phyloP scores from a whole-genome alignment of 2,113 vertebrate species.

The Saccopteryx bilineata region DNA sequence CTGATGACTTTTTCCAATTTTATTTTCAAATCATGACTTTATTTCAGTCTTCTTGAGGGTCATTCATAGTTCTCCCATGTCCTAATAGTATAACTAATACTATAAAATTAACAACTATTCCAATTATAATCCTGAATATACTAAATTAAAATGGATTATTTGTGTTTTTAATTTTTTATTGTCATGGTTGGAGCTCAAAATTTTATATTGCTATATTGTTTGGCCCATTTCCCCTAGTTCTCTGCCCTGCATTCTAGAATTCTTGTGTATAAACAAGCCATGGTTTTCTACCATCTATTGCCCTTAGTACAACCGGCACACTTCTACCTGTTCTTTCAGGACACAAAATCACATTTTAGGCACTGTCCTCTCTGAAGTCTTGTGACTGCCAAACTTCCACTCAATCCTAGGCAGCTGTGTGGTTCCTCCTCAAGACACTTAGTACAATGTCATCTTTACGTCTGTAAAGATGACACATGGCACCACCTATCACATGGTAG shows the following conservation, averaged over 20 bases:
- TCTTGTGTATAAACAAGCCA: neutral
- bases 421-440: neutral
- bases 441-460: neutral
- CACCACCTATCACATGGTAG: neutral
- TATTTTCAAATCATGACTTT: slow-evolving; percentile 55
- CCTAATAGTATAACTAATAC: neutral
- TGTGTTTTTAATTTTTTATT: neutral
- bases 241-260: neutral
- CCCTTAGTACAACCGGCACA: neutral
- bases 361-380: neutral
- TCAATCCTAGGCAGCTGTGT: neutral
- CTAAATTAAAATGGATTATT: neutral
- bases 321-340: neutral
- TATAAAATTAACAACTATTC: slow-evolving; percentile 8
- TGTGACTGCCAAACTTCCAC: neutral
- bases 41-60: neutral
- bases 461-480: too few relatives aligned
- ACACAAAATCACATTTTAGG: neutral
- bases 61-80: neutral
- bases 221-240: neutral
- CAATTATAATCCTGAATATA: neutral
- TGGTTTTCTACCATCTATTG: neutral
- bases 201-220: neutral
- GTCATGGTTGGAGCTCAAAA: neutral
- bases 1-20: neutral